Conservation (phyloP, 2,797 vertebrate genomes). For the Sebastes diploproa region DNA sequence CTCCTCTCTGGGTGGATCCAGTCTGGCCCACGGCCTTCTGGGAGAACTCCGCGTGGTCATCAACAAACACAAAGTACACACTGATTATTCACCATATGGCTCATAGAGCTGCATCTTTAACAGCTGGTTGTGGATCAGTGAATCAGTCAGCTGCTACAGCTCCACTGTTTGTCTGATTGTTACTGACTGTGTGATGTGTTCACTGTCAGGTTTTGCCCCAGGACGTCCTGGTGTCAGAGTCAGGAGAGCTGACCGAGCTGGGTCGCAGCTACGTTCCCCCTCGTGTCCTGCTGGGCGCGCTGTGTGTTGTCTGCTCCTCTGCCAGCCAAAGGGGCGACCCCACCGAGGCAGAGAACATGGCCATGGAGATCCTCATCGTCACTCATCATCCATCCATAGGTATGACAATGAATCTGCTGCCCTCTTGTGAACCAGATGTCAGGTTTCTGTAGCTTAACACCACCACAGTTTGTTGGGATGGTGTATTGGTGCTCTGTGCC, state of each 20-base stretch:
- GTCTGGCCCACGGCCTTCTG: slow-evolving; percentile 89
- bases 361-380: slow-evolving; percentile 89
- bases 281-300: slow-evolving; percentile 87
- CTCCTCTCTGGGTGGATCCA: slow-evolving; percentile 88
- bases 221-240: slow-evolving; percentile 86
- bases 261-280: slow-evolving; percentile 88
- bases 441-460: not conserved
- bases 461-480: not conserved
- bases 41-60: slow-evolving; percentile 89
- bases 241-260: slow-evolving; percentile 88
- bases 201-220: slow-evolving; percentile 84
- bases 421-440: not conserved
- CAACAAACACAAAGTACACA: slow-evolving; percentile 89
- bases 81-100: not conserved
- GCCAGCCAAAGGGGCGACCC: slow-evolving; percentile 86
- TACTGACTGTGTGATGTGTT: not conserved
- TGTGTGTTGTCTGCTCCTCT: slow-evolving; percentile 86
- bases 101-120: not conserved
- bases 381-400: slow-evolving; percentile 94
- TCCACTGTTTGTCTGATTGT: not conserved
- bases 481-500: not conserved
- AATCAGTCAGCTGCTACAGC: not conserved
- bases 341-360: slow-evolving; percentile 86
- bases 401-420: slow-evolving; percentile 44
- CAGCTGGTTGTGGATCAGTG: not conserved